A percentile compares a stretch with the other conserved stretches of the same genome.
Conservation (phyloP, 2,888 invertebrate genomes). For the Synergus gifuensis region DNA sequence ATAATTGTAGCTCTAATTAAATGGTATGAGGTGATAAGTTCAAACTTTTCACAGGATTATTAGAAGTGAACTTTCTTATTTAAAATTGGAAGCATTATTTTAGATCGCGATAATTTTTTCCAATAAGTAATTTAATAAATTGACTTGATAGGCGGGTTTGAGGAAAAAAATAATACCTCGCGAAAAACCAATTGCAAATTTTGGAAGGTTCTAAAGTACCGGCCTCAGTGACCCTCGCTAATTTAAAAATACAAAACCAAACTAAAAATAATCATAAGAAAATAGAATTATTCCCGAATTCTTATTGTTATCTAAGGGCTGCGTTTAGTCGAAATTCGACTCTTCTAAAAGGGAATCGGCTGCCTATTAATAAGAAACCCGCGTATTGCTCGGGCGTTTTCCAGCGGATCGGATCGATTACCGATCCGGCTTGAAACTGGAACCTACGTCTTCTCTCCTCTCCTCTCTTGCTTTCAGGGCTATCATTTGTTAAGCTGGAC, state of each 20-base stretch:
- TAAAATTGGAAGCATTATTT: background rate
- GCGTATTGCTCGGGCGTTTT: constrained; percentile 68
- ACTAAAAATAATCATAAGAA: background rate
- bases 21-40: background rate
- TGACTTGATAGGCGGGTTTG: no score
- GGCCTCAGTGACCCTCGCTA: background rate
- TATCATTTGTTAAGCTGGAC: constrained; percentile 77
- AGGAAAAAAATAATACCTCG: no score
- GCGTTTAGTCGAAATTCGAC: constrained; percentile 37
- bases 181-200: no score
- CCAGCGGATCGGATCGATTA: constrained; percentile 73
- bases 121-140: no score
- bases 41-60: background rate
- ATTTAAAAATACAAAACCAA: background rate
- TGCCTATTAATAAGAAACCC: constrained; percentile 74
- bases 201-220: no score
- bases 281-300: constrained; percentile 4
- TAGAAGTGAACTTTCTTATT: no score
- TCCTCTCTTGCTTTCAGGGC: constrained; percentile 55
- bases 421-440: constrained; percentile 61
- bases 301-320: constrained; percentile 42
- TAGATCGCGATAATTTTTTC: background rate
- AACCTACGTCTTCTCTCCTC: constrained; percentile 39
- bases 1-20: background rate
- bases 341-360: constrained; percentile 55